These are phyloP conservation scores for Pelusios castaneus DNA, from an alignment of 2,113 vertebrate genomes.

Conservation along the genomic window DNA sequence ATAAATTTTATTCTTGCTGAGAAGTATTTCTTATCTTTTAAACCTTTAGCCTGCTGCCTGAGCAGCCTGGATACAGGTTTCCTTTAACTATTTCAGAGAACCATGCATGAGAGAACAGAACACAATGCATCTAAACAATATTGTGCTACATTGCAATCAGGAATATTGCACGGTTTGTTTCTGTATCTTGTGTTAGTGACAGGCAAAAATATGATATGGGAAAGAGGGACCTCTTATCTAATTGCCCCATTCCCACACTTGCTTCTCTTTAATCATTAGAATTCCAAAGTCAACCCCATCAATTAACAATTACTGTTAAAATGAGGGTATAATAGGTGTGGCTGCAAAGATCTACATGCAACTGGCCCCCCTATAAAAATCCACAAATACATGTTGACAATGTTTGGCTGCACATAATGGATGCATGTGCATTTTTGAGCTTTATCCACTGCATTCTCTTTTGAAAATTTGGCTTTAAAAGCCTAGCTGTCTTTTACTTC, in stretches of 20 bases:
- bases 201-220: background rate
- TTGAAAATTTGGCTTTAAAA: background rate
- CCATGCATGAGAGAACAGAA: background rate
- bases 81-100: slow-evolving; percentile 21
- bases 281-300: background rate
- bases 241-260: background rate
- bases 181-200: background rate
- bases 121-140: background rate
- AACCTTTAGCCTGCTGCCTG: background rate
- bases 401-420: background rate
- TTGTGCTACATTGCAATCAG: background rate
- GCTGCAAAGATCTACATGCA: background rate
- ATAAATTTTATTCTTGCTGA: slow-evolving; percentile 27
- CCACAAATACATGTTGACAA: background rate
- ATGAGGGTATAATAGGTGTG: background rate
- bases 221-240: background rate
- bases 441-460: background rate
- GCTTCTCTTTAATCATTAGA: background rate
- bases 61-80: background rate
- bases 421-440: background rate
- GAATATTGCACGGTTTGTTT: background rate
- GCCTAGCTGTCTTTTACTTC: background rate
- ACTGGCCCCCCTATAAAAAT: background rate
- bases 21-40: background rate
- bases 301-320: background rate